A percentile compares a stretch with the other conserved stretches of the same genome.
phyloP scores from a whole-genome alignment of 2,888 invertebrate species.

The Antheraea assamensis region DNA sequence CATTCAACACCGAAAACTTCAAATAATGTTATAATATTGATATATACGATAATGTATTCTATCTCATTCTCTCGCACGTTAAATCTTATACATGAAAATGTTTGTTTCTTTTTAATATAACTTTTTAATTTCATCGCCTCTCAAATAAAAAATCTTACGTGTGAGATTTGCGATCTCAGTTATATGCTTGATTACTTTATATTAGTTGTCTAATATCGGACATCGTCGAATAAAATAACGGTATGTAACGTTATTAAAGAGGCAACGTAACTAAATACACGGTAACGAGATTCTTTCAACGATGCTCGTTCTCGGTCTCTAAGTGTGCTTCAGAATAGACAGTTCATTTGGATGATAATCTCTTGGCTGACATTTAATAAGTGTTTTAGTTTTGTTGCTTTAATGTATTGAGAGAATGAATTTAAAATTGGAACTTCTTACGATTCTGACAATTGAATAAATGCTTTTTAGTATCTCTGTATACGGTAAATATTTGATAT shows the following conservation, averaged over 20 bases:
- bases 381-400: neutral
- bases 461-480: neutral
- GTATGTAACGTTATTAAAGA: neutral
- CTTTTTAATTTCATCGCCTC: too few relatives aligned
- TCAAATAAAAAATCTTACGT: neutral
- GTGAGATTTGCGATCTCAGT: neutral
- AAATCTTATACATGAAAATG: too few relatives aligned
- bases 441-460: neutral
- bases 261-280: slow-evolving; percentile 6
- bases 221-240: neutral
- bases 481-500: too few relatives aligned
- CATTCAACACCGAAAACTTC: too few relatives aligned
- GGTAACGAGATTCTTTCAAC: slow-evolving; percentile 5
- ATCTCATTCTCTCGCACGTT: too few relatives aligned
- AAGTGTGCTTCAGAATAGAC: neutral
- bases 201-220: neutral
- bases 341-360: neutral
- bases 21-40: too few relatives aligned
- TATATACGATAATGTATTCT: too few relatives aligned
- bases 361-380: neutral
- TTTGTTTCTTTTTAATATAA: too few relatives aligned
- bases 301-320: neutral
- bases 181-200: neutral
- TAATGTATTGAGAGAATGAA: neutral
- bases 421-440: neutral